These are phyloP conservation scores for Drosophila cardini DNA, from an alignment of 1,140 invertebrate species.

Conservation along the genomic window DNA sequence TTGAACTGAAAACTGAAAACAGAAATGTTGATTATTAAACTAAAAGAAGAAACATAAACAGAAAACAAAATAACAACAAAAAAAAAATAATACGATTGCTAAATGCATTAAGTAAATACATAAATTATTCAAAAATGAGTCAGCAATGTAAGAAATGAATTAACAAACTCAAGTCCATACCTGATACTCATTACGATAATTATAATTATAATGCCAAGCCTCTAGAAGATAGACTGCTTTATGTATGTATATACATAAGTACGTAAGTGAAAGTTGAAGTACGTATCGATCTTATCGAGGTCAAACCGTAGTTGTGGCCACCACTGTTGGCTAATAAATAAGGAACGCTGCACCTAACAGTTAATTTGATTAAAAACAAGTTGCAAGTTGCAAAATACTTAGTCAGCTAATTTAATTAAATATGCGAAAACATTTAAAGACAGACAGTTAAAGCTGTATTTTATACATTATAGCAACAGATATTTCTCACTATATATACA, in stretches of 20 bases:
- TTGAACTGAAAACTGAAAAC: conserved; percentile 7
- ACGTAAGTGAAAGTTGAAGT: conserved; percentile 11
- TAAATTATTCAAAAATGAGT: conserved; percentile 11
- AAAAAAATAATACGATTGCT: conserved; percentile 6
- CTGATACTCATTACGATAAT: not conserved
- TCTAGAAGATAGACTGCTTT: not conserved
- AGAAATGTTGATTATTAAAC: conserved; percentile 12
- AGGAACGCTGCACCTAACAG: conserved; percentile 12
- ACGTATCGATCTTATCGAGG: conserved; percentile 1
- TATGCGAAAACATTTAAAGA: not conserved
- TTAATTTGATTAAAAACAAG: conserved; percentile 19
- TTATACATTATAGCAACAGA: not conserved
- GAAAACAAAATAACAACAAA: not conserved
- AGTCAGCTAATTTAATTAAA: conserved; percentile 5
- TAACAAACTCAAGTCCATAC: not conserved
- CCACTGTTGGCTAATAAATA: conserved; percentile 19
- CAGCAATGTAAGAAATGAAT: conserved; percentile 4
- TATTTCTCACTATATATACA: not conserved
- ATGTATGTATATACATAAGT: conserved; percentile 2
- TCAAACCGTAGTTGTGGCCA: not conserved
- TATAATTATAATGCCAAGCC: conserved; percentile 1
- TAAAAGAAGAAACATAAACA: not conserved
- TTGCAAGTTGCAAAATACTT: not conserved
- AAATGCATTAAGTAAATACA: conserved; percentile 20
- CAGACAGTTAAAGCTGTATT: not conserved